Evolutionary conservation across 1,140 invertebrate species (phyloP).

Genomic region (Drosophila chauvacae): DNA sequence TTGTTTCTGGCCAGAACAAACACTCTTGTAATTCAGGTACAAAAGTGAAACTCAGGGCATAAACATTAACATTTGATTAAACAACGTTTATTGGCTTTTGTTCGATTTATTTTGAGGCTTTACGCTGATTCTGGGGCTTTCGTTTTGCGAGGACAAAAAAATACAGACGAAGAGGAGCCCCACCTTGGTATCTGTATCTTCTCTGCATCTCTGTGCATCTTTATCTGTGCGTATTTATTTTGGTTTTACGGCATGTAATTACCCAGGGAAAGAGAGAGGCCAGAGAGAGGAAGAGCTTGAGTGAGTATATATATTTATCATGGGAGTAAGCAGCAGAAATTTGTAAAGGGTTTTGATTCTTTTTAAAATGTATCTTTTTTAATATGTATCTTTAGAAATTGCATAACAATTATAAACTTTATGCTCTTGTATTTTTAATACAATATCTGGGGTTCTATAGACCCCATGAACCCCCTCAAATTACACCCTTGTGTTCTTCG

Average conservation of each 20-base stretch:
- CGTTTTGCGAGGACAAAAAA: slow-evolving; percentile 45
- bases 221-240: slow-evolving; percentile 80
- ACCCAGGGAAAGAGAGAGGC: slow-evolving; percentile 31
- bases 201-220: slow-evolving; percentile 43
- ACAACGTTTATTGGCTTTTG: slow-evolving; percentile 68
- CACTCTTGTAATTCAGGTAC: slow-evolving; percentile 40
- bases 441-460: not conserved
- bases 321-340: not conserved
- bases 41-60: slow-evolving; percentile 72
- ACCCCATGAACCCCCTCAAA: not conserved
- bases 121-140: slow-evolving; percentile 46
- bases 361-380: not conserved
- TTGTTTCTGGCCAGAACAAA: slow-evolving; percentile 52
- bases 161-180: slow-evolving; percentile 13
- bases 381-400: not conserved
- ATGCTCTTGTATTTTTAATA: no score
- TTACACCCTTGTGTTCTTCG: slow-evolving; percentile 36
- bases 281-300: slow-evolving; percentile 40
- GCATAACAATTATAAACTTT: not conserved
- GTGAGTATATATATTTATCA: slow-evolving; percentile 39
- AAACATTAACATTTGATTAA: slow-evolving; percentile 80
- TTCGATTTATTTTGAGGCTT: slow-evolving; percentile 63
- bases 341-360: not conserved
- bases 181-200: slow-evolving; percentile 27
- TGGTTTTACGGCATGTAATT: slow-evolving; percentile 75